phyloP scores from a whole-genome alignment of 2,113 vertebrate genomes.

The Tinamus guttatus region DNA sequence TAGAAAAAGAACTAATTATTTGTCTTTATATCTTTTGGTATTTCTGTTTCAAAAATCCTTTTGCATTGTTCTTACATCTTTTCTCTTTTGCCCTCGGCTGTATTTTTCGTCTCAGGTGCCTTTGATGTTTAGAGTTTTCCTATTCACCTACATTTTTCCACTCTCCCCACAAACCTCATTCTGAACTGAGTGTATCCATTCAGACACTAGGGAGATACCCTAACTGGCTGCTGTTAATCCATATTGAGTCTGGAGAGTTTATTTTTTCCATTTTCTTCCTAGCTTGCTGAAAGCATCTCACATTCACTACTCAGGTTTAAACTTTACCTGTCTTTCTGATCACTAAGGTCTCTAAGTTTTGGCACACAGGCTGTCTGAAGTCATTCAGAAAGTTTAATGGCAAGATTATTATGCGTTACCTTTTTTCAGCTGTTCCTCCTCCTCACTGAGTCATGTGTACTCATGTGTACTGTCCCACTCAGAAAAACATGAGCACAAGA shows the following conservation, averaged over 20 bases:
- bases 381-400: not conserved
- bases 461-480: not conserved
- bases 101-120: not conserved
- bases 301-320: not conserved
- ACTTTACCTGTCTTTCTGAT: not conserved
- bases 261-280: not conserved
- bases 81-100: not conserved
- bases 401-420: not conserved
- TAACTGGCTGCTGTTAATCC: not conserved
- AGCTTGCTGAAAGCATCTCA: not conserved
- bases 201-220: not conserved
- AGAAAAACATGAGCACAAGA: not conserved
- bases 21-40: not conserved
- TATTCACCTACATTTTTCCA: not conserved
- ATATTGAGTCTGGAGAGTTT: not conserved
- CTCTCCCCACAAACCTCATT: not conserved
- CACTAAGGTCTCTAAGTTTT: not conserved
- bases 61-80: not conserved
- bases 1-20: not conserved
- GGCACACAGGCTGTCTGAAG: not conserved
- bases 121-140: not conserved
- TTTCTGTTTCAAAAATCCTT: not conserved
- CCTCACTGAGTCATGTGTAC: not conserved
- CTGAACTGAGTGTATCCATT: not conserved
- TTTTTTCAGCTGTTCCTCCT: not conserved